These are phyloP conservation scores for Sceloporus tristichus DNA, from an alignment of 2,113 vertebrate species.

Conservation along the genomic window DNA sequence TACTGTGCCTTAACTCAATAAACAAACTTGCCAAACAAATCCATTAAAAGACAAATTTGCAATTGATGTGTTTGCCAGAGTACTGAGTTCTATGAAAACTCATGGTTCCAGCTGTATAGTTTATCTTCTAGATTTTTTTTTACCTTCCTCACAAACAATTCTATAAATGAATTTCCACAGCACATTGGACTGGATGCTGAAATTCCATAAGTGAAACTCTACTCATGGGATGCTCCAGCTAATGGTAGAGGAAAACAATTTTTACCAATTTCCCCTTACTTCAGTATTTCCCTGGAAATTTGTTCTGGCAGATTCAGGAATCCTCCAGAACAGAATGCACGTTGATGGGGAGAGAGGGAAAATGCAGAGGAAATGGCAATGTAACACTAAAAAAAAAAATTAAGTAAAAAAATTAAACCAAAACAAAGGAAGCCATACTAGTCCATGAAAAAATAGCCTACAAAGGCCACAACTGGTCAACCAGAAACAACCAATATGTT, in stretches of 20 bases:
- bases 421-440: neutral
- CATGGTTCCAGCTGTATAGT: neutral
- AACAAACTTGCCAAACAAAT: slow-evolving; percentile 9
- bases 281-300: neutral
- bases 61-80: neutral
- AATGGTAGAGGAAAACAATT: neutral
- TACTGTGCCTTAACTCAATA: slow-evolving; percentile 17
- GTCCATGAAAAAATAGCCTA: neutral
- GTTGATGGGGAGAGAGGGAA: neutral
- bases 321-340: too few relatives aligned
- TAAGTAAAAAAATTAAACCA: neutral
- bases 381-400: neutral
- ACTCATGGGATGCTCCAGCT: neutral
- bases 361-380: neutral
- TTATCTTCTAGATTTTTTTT: slow-evolving; percentile 27
- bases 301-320: neutral
- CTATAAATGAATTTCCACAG: neutral
- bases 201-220: neutral
- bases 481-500: neutral
- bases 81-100: slow-evolving; percentile 15
- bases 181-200: neutral
- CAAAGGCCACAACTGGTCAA: neutral
- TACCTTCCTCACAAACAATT: slow-evolving; percentile 18
- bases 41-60: slow-evolving; percentile 21
- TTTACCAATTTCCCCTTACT: neutral